Base-by-base conservation (phyloP, 2,797 vertebrate species). In the Cossypha caffra region DNA sequence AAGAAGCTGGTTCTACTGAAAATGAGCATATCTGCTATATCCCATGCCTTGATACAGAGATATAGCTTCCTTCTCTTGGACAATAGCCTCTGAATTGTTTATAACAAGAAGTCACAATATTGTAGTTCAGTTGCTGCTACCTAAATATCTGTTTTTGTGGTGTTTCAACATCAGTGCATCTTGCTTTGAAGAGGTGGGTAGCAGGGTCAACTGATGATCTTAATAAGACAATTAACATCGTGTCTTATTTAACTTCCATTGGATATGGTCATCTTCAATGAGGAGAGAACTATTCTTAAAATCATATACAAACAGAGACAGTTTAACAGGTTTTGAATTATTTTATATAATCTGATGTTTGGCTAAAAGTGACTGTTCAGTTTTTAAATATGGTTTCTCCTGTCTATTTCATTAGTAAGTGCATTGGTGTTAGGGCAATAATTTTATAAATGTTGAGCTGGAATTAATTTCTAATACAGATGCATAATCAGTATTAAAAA, bases 221-320 rank as follows among this genome's bases (percentile, higher is more conserved):
- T 51, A n/a, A 20, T 26, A 25, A 29, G 31, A 13, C 11, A 59
- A 7, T 19, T 59, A 50, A 50, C 25, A 42, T 18, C 12, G 7
- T 45, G 17, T 59, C 18, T 19, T 51, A 19, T 4, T 67, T 52
- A 45, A 58, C 28, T 45, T n/a, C 16, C 4, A n/a, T n/a, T 52
- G 19, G 59, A 9, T 28, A 16, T 59, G 45, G 28, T n/a, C 18
- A 9, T 67, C 16, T 38, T 81, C 43, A 61, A 0, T 35, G 19
- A 63, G 20, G 17, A 55, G 16, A 85, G 25, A 62, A 21, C 13
- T 48, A 5, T 51, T 86, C 51, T 35, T 42, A 37, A 77, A 42
- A 24, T 61, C 0, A 0, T 29, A 4, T 19, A 25, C 31, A 50
- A 21, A 42, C 21, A 16, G 28, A 4, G 26, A 19, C 2, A 10